Evolutionary conservation across 2,113 vertebrate genomes (phyloP), one percentile per base, ranked within the genome.

Genomic region (Saguinus imperator): DNA sequence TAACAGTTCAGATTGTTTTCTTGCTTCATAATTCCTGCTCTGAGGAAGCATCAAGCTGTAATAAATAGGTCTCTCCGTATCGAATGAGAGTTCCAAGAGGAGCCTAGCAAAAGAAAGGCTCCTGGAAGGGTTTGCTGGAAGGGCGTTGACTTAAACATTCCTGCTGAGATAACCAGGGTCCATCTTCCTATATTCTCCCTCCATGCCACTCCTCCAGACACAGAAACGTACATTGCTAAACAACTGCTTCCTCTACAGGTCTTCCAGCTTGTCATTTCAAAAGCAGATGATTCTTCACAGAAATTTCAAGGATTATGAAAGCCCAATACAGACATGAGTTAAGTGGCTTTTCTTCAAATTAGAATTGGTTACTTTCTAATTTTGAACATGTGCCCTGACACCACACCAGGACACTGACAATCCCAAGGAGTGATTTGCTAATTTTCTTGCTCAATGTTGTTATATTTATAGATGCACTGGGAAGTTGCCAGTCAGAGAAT

Each of bases 1-100:
- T 50, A 97, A 32, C n/a, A 80, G 82, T 91, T 97, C 85, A n/a
- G 75, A 76, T 72, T 88, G 84, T 85, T 81, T 92, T 94, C 85
- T 95, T 90, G 92, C 94, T 86, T 66, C 17, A 32, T 61, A 90
- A 96, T 90, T 76, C 80, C 85, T 92, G 80, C 88, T 95, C 90
- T 81, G 75, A 73, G 87, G 76, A 89, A 73, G 20, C 35, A 94
- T n/a, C 89, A 29, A 48, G 52, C 57, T 58, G 93, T 89, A 94
- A 88, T 76, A 94, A 77, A 95, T 3, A 95, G 80, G 29, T 2
- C 68, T 93, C 87, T 77, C 1, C 0, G 64, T 52, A 84, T 83
- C 25, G 13, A 72, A 87, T 5, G 61, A 89, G 76, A 48, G 35
- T 16, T 12, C 37, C 55, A 66, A 85, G 81, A 55, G 50, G 27